These are phyloP conservation scores for Apodemia hepburni DNA, from an alignment of 2,888 invertebrate species.

Conservation along the genomic window DNA sequence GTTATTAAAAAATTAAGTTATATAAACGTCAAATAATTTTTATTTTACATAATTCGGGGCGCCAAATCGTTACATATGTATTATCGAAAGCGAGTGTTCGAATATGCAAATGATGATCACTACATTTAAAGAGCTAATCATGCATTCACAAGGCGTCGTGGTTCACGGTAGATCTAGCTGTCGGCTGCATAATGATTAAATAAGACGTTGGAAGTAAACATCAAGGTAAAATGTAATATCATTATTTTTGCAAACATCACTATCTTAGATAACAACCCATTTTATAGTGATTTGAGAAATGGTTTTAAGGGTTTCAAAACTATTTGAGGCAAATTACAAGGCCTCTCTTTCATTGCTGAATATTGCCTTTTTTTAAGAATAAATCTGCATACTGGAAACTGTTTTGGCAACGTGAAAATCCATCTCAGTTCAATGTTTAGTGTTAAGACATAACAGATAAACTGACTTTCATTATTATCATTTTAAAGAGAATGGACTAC, in stretches of 20 bases:
- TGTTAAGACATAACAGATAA: too few species aligned
- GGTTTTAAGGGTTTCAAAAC: too few species aligned
- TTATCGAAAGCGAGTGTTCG: conserved; percentile 13
- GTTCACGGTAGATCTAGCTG: conserved; percentile 8
- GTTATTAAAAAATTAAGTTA: neutral
- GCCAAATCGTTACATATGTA: conserved; percentile 9
- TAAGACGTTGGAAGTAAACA: conserved; percentile 1
- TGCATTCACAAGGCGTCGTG: conserved; percentile 2
- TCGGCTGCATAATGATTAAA: conserved; percentile 12
- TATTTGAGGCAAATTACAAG: too few species aligned
- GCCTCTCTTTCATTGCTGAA: too few species aligned
- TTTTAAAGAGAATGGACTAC: too few species aligned
- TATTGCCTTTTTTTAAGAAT: too few species aligned
- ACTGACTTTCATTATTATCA: too few species aligned
- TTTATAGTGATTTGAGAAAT: neutral
- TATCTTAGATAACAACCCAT: neutral
- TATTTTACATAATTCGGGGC: neutral
- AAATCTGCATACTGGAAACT: too few species aligned
- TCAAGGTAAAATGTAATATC: neutral
- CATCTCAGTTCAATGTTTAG: too few species aligned
- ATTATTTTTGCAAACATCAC: neutral
- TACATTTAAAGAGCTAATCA: neutral
- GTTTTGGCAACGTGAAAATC: too few species aligned
- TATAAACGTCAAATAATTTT: neutral
- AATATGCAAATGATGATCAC: conserved; percentile 11